Base-by-base conservation (phyloP, 2,888 invertebrate species). In the Byasa hedistus region DNA sequence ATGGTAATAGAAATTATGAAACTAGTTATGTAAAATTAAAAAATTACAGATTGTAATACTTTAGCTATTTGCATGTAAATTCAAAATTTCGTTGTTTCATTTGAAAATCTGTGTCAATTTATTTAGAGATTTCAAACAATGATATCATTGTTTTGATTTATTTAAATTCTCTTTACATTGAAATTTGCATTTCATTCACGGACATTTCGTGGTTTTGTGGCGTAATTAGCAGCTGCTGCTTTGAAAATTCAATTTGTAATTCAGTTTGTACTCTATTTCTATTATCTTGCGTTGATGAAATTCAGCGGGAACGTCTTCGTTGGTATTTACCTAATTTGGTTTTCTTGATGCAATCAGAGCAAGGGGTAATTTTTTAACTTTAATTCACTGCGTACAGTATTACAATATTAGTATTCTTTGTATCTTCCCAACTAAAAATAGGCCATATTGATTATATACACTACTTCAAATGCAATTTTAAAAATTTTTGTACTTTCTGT, bases 211-310 rank as follows among this genome's bases (percentile, higher is more conserved):
- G 24, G 24, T 39, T 22, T 55, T 24, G 61, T 15, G 24, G 12
- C 54, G 61, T 39, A 55, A 61, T 62, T 62, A 62, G 39, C 61
- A 19, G 24, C 36, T 24, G 55, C 61, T 62, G 44, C 55, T 55
- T 62, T 44, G 61, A 44, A 62, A 62, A 62, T 62, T 56, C 55
- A 62, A 62, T 62, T 62, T 56, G 55, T 44, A 39, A 44, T 39
- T 56, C 61, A 55, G 55, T 62, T 62, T 56, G 44, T 62, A 23
- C 55, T 32, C 55, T 23, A 55, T 24, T 44, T 58, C 44, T 44
- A 58, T 58, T 58, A 58, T 58, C 44, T 24, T 7, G 23, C 44
- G 17, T 44, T 44, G 58, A 58, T 58, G 44, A 23, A 44, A 39
- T 58, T 23, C 58, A 23, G 58, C 19, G 5, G 22, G 17, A 23